Percentiles rank a stretch among this genome's conserved stretches.
Conservation (phyloP, 2,113 vertebrate species). For the Burhinus bistriatus region DNA sequence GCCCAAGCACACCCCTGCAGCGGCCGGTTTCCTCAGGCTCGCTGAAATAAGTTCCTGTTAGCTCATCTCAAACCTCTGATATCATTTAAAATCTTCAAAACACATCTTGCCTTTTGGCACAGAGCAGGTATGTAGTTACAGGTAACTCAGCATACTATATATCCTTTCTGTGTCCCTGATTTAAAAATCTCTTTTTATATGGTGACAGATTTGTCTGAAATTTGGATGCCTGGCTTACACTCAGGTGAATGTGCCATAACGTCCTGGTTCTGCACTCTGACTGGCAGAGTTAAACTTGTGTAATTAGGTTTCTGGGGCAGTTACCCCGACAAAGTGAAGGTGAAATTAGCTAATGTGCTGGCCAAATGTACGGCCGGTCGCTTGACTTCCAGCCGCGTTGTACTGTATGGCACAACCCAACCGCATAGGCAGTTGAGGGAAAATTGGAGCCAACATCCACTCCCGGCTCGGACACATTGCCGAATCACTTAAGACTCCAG, state of each 20-base stretch:
- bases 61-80: neutral
- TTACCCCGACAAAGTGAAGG: neutral
- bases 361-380: rapidly evolving
- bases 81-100: neutral
- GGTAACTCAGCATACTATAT: neutral
- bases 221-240: rapidly evolving
- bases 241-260: rapidly evolving
- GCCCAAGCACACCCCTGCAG: neutral
- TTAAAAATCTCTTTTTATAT: neutral
- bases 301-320: neutral
- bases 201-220: neutral
- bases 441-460: neutral
- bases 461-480: neutral
- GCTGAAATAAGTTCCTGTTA: neutral
- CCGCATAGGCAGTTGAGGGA: rapidly evolving
- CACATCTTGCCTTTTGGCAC: neutral
- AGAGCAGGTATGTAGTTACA: neutral
- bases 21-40: neutral
- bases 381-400: rapidly evolving
- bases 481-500: neutral
- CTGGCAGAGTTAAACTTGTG: neutral
- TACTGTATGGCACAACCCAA: neutral
- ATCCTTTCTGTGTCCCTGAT: neutral
- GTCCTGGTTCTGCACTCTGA: neutral
- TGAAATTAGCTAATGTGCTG: neutral